Percentiles rank a stretch among this genome's conserved stretches.
Conservation (phyloP, 2,888 invertebrate species). For the Meganola albula region DNA sequence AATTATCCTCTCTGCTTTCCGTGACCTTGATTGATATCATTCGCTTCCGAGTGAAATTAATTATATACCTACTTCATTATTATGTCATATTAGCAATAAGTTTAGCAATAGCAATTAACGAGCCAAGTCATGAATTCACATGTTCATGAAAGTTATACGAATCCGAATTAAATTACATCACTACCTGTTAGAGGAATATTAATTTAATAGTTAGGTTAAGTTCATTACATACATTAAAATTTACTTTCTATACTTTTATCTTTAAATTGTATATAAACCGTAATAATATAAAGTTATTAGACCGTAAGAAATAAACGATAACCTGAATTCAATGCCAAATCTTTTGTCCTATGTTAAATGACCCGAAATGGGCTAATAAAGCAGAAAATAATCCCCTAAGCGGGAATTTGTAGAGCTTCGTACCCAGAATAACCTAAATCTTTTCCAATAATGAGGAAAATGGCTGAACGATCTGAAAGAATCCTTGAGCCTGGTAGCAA, state of each 20-base stretch:
- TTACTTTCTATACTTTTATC: conserved; percentile 1
- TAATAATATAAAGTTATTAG: conserved; percentile 10
- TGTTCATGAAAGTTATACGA: background rate
- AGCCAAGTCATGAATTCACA: too few species aligned
- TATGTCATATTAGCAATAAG: too few species aligned
- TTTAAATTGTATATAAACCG: too few species aligned
- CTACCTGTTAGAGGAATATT: background rate
- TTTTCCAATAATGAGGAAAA: conserved; percentile 36
- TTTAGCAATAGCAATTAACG: too few species aligned
- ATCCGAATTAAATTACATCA: background rate
- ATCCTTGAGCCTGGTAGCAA: conserved; percentile 12
- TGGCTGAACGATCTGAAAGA: conserved; percentile 22
- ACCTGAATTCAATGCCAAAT: conserved; percentile 8
- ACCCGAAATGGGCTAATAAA: conserved; percentile 25
- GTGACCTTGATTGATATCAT: too few species aligned
- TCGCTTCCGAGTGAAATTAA: too few species aligned
- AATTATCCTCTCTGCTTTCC: too few species aligned
- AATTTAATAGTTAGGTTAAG: background rate
- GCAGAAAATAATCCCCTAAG: conserved; percentile 39
- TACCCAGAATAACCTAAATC: conserved; percentile 33
- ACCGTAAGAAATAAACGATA: conserved; percentile 20
- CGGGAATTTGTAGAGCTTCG: conserved; percentile 38
- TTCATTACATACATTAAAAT: background rate
- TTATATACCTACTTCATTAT: too few species aligned
- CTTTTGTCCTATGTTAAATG: conserved; percentile 30